phyloP scores from a whole-genome alignment of 2,888 invertebrate genomes.

The Drosophila atripex region DNA sequence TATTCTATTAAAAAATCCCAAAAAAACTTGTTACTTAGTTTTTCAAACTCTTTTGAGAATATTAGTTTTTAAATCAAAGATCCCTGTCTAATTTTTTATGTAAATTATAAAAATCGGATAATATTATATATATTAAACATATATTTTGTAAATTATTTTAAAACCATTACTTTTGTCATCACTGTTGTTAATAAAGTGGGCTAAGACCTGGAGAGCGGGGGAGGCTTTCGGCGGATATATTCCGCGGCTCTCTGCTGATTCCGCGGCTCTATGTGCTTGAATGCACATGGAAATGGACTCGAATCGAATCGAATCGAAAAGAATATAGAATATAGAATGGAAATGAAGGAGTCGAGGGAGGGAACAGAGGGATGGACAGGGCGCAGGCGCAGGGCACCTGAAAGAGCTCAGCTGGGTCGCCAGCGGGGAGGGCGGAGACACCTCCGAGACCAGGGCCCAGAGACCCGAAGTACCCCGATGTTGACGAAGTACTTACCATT shows the following conservation, averaged over 20 bases:
- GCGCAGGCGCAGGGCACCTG: conserved; percentile 25
- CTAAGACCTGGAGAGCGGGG: not conserved
- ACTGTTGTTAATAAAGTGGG: not conserved
- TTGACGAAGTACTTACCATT: not conserved
- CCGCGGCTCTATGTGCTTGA: conserved; percentile 1
- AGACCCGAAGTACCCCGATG: not conserved
- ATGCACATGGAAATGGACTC: conserved; percentile 5
- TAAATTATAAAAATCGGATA: not conserved
- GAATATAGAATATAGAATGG: conserved; percentile 2
- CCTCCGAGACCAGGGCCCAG: not conserved
- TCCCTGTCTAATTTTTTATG: too few species aligned
- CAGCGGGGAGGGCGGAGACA: not conserved
- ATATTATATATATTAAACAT: not conserved
- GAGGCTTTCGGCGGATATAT: not conserved
- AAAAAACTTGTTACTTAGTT: too few species aligned
- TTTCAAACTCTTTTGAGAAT: too few species aligned
- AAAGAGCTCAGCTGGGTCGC: not conserved
- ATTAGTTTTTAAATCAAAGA: too few species aligned
- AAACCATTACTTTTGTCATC: not conserved
- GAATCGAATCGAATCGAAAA: conserved; percentile 1
- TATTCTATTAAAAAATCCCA: too few species aligned
- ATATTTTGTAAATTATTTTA: not conserved
- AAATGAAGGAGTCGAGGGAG: conserved; percentile 8
- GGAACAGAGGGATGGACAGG: conserved; percentile 7
- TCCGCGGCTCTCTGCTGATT: not conserved